Percentiles rank a stretch among this genome's conserved stretches.
Conservation (phyloP, 2,797 vertebrate genomes). For the Ctenochaetus hawaiiensis region DNA sequence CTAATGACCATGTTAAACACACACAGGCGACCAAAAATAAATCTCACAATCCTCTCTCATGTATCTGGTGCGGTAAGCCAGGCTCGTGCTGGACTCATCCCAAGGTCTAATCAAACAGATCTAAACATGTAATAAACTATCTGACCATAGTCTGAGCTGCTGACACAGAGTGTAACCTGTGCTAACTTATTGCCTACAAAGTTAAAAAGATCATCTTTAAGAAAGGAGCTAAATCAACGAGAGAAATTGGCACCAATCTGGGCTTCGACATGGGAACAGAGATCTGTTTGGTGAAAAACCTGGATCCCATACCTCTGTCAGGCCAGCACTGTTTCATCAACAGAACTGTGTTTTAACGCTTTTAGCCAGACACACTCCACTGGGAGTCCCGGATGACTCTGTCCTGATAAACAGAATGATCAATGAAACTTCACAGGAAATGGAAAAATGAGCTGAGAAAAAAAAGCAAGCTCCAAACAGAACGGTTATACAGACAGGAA, state of each 20-base stretch:
- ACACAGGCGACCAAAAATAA: conserved; percentile 54
- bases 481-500: conserved; percentile 36
- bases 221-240: conserved; percentile 64
- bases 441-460: conserved; percentile 42
- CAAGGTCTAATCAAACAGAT: conserved; percentile 4
- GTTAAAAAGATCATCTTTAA: conserved; percentile 63
- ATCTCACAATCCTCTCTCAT: conserved; percentile 34
- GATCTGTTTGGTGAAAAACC: conserved; percentile 57
- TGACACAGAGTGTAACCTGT: conserved; percentile 71
- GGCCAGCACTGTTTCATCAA: conserved; percentile 48
- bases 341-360: conserved; percentile 38
- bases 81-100: conserved; percentile 8
- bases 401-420: conserved; percentile 48
- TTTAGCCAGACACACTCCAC: conserved; percentile 42
- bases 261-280: conserved; percentile 78
- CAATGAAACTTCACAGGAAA: conserved; percentile 44
- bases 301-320: conserved; percentile 37
- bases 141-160: conserved; percentile 89
- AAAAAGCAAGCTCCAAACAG: conserved; percentile 48
- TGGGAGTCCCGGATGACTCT: conserved; percentile 42
- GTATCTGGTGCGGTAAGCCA: conserved; percentile 18
- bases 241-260: conserved; percentile 87
- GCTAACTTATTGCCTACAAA: conserved; percentile 85
- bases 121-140: conserved; percentile 16
- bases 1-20: conserved; percentile 39